Evolutionary conservation across 1,140 invertebrate species (phyloP), one percentile per base, ranked within the genome.

Genomic region (Oryzaephilus surinamensis): DNA sequence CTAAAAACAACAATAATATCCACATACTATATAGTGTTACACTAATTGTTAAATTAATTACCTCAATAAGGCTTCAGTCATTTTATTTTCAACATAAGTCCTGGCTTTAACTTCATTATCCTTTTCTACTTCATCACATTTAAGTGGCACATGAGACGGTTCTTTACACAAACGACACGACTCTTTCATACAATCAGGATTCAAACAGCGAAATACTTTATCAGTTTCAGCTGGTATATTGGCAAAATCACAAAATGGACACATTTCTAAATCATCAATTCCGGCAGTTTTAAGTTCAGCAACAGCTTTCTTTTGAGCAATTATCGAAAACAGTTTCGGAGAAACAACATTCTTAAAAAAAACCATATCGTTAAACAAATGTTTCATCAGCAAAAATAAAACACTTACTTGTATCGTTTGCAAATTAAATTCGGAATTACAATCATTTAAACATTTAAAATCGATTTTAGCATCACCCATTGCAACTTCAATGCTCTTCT

Each of bases 221-320:
- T 77, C 69, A 28, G 72, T 63, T 14, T 60, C 56, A 4, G 70
- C 57, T 8, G 70, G 59, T 43, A 79, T 73, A 5, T 66, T 70
- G 13, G 68, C 67, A 57, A 72, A 79, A 35, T 69, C 66, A 54
- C 77, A 81, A 50, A 77, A 79, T 3, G 77, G 76, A 56, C 77
- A 81, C 0, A 58, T 61, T 12, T 72, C 75, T 14, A 80, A 58
- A 33, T 71, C 74, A 19, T 75, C 68, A 18, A 80, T 62, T 16
- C 65, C 65, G 6, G 77, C 77, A 19, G 64, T 64, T 44, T 63
- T 63, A 0, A 81, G 60, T 55, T 80, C 77, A 31, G 69, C 74
- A 39, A 77, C 76, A 16, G 68, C 60, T 12, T 66, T 64, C 7
- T 42, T 40, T 10, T 43, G 38, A 0, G 47, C 32, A 23, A 47